Percentiles rank a stretch among this genome's conserved stretches.
Conservation (phyloP, 1,140 invertebrate species). For the Calephelis nemesis region DNA sequence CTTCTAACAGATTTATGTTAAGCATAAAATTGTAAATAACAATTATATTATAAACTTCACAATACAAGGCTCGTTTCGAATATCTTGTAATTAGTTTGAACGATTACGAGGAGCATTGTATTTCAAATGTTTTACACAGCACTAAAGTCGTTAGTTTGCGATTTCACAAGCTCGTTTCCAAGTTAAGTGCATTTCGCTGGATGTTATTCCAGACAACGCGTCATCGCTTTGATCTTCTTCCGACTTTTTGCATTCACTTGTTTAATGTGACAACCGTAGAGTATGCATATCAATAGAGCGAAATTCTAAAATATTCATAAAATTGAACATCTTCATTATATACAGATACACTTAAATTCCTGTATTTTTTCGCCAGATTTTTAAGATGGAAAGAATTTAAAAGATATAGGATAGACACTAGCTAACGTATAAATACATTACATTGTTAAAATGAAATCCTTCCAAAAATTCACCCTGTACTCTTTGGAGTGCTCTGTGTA, state of each 20-base stretch:
- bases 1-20: conserved; percentile 12
- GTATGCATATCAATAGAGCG: not conserved
- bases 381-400: too few relatives aligned
- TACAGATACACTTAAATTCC: too few relatives aligned
- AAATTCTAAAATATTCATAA: too few relatives aligned
- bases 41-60: conserved; percentile 22
- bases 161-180: conserved; percentile 42
- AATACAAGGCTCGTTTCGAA: conserved; percentile 28
- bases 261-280: conserved; percentile 54
- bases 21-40: conserved; percentile 25
- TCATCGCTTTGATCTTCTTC: conserved; percentile 70
- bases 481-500: too few relatives aligned
- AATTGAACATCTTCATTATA: too few relatives aligned
- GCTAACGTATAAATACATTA: too few relatives aligned
- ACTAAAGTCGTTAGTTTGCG: conserved; percentile 40
- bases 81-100: conserved; percentile 24
- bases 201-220: conserved; percentile 65
- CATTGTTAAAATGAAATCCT: too few relatives aligned
- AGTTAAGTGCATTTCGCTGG: conserved; percentile 51
- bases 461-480: too few relatives aligned
- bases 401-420: too few relatives aligned
- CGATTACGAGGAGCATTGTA: conserved; percentile 36
- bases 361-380: too few relatives aligned
- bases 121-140: conserved; percentile 31
- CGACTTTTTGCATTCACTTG: conserved; percentile 68